These are phyloP conservation scores for Gallinago jamesoni DNA, from an alignment of 2,113 vertebrate genomes.

Conservation along the genomic window DNA sequence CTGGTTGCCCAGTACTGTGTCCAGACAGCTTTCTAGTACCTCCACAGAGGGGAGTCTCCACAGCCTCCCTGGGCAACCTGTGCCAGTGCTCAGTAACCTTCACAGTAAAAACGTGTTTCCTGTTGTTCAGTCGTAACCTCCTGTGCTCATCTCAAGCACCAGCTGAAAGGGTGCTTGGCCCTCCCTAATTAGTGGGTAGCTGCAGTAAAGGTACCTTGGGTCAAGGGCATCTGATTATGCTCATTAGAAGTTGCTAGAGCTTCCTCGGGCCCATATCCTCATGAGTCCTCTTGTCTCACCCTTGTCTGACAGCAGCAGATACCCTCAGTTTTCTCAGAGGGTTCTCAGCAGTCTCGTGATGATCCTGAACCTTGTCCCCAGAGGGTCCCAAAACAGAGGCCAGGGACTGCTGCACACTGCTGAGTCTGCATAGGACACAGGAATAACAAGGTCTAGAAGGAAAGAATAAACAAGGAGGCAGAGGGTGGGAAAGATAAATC, in stretches of 20 bases:
- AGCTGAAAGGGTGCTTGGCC: neutral
- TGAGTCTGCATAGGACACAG: fast-evolving
- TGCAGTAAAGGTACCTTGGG: neutral
- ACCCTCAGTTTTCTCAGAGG: neutral
- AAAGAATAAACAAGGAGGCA: neutral
- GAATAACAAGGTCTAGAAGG: neutral
- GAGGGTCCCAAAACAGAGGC: neutral
- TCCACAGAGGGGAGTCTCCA: neutral
- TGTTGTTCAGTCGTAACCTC: neutral
- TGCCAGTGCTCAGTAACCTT: neutral
- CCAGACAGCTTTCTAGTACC: too few species aligned
- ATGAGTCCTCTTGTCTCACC: neutral
- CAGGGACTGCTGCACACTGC: neutral
- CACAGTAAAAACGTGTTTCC: neutral
- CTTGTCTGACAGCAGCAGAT: neutral
- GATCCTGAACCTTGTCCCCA: neutral
- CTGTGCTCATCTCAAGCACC: neutral
- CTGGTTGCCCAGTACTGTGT: neutral
- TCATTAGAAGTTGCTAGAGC: neutral
- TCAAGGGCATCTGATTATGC: neutral
- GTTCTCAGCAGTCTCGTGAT: neutral
- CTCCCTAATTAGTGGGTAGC: neutral
- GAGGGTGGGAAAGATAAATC: neutral
- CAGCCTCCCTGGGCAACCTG: neutral
- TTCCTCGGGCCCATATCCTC: fast-evolving